These are phyloP conservation scores for Microctonus brassicae DNA, from an alignment of 2,888 invertebrate genomes.

Conservation along the genomic window DNA sequence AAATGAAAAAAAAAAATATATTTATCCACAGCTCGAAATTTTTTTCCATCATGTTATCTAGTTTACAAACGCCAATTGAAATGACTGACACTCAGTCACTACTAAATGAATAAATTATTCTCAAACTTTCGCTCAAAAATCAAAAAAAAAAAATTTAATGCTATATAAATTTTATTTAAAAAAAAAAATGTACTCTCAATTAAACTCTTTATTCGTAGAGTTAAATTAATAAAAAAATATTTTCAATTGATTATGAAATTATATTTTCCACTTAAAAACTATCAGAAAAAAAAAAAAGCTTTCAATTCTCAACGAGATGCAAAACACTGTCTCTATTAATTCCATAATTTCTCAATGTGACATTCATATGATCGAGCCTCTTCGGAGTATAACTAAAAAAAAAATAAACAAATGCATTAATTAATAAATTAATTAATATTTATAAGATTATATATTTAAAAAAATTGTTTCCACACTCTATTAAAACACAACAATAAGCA, in stretches of 20 bases:
- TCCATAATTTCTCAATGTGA: constrained; percentile 56
- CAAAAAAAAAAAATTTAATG: neutral
- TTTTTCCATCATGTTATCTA: neutral
- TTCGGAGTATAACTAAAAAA: constrained; percentile 54
- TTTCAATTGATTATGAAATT: too few species aligned
- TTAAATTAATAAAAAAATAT: neutral
- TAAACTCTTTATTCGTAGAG: neutral
- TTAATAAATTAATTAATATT: too few species aligned
- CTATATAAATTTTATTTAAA: neutral
- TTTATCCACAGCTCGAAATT: too few species aligned
- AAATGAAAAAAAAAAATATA: neutral
- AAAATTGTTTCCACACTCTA: too few species aligned
- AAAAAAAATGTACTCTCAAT: neutral
- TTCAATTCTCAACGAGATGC: constrained; percentile 59
- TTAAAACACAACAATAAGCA: too few species aligned
- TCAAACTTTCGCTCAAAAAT: neutral
- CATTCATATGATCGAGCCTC: constrained; percentile 52
- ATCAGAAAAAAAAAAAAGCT: neutral
- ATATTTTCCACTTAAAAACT: too few species aligned
- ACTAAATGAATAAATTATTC: neutral
- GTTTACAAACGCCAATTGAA: neutral
- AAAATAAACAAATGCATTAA: too few species aligned
- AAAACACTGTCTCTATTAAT: constrained; percentile 62
- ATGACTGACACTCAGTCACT: neutral
- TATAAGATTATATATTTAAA: neutral